Base-by-base conservation (phyloP, 2,113 vertebrate genomes). In the Rhinolophus ferrumequinum region DNA sequence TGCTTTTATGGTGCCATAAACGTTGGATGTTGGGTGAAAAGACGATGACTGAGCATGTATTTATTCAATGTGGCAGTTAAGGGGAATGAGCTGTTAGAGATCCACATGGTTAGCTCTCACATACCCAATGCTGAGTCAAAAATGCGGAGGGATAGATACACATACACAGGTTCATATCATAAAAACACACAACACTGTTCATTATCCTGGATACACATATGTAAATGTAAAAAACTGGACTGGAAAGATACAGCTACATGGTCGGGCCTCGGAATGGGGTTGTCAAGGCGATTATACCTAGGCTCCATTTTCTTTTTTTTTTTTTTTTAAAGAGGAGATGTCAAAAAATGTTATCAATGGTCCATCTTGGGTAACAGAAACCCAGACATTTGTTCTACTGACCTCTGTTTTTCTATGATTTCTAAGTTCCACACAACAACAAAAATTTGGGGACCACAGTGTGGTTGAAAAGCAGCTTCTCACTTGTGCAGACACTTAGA, bases 1-100 rank as follows among this genome's bases (percentile, higher is more conserved):
- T 13, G 44, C 41, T 88, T 94, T 97, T 93, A 77, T 82, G 88
- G 76, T 44, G 22, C 62, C 64, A 64, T 96, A 92, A 94, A 96
- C 2, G 6, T 41, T 75, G 92, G 84, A 35, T 94, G 47, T 50
- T 76, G 54, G 64, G 64, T 52, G 47, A 60, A 82, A 89, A 67
- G 70, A 41, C 85, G 88, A 62, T 85, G 44, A 58, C 50, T 3
- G 33, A 69, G 47, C 72, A 13, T 75, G n/a, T 79, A 30, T 81
- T 84, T 90, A 90, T 82, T 67, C 64, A 6, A 0, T 35, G 44
- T 90, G 70, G 60, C 80, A 79, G 70, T 83, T 30, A 72, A 58
- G 83, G 64, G 70, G 66, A 70, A 75, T 33, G 85, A 82, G 75
- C 87, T 91, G 15, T n/a, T 75, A 5, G 18, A n/a, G 35, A 60